Conservation (phyloP, 2,797 vertebrate species). For the Ptychobarbus kaznakovi region DNA sequence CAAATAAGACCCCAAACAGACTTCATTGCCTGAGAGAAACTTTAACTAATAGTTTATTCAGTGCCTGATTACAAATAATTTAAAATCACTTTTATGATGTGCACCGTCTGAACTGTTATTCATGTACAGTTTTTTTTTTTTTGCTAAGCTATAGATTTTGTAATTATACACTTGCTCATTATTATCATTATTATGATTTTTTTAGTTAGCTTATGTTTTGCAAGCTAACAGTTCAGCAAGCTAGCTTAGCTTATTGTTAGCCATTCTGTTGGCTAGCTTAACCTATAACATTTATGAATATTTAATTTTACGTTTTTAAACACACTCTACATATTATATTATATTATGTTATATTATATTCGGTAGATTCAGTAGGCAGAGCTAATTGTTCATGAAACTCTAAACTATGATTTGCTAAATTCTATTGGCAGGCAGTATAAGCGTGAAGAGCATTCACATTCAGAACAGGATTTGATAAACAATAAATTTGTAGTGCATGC, state of each 20-base stretch:
- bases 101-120: background rate
- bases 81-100: background rate
- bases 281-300: background rate
- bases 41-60: background rate
- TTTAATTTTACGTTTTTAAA: background rate
- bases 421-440: background rate
- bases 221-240: background rate
- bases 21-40: background rate
- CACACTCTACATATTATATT: background rate
- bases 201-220: background rate
- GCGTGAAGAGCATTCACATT: background rate
- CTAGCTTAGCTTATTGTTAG: background rate
- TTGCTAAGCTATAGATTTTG: background rate
- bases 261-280: background rate
- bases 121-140: background rate
- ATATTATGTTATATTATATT: background rate
- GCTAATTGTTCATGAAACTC: background rate
- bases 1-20: background rate
- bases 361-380: background rate
- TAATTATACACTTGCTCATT: background rate
- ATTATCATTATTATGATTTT: background rate
- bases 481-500: background rate
- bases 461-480: background rate
- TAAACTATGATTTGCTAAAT: background rate
- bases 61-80: background rate